Base-by-base conservation (phyloP, 2,888 invertebrate species). In the Bellardia pandia region DNA sequence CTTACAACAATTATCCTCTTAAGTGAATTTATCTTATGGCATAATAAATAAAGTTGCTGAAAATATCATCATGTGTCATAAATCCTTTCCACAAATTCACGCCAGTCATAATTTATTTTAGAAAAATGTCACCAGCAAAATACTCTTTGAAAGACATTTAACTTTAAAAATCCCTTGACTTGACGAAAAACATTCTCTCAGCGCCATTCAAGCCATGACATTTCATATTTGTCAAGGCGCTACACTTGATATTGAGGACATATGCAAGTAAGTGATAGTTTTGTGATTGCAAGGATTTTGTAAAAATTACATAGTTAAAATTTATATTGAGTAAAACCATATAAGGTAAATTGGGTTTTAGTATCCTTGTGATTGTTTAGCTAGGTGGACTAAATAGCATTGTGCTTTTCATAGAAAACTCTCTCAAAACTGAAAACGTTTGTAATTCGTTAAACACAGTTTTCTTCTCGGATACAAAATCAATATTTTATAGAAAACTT, bases 111-210 rank as follows among this genome's bases (percentile, higher is more conserved):
- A 75, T 79, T 85, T 79, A 85, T 79, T 85, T 69, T 75, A 69
- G 75, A 60, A 85, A 85, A 79, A 37, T 85, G 85, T 79, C 85
- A 79, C 68, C 75, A 85, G 42, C 77, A 75, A 75, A 75, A 45
- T 75, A 51, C 53, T 75, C 14, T 30, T 14, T 37, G 69, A 79
- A 85, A 79, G 69, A 85, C 42, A 42, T 85, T 79, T 79, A 74
- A 56, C 78, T 85, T 85, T 69, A 30, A 79, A 79, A 79, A 79
- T 75, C 60, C 68, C 45, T 62, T 85, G 79, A 72, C 78, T 66
- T 79, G 68, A 75, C 53, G 74, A 74, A 74, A 79, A 14, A 42
- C 6, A 64, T 16, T 0, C 40, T 7, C 40, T 53, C 13, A 40
- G 13, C 42, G 23, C 1, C 48, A 53, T 45, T 53, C n/a, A 68